phyloP scores from a whole-genome alignment of 2,888 invertebrate genomes.

The Charanyca ferruginea region DNA sequence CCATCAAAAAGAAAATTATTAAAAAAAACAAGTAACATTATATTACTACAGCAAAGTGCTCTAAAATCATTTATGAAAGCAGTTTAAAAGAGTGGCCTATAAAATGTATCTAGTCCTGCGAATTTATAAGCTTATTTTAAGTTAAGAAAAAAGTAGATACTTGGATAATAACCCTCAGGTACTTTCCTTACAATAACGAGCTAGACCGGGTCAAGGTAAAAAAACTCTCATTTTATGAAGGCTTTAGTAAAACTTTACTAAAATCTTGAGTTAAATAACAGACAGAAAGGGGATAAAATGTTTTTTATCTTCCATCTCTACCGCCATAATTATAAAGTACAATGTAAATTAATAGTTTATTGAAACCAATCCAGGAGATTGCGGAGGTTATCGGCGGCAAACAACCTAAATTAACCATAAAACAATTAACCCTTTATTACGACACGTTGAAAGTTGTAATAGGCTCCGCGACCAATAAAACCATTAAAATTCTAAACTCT shows the following conservation, averaged over 20 bases:
- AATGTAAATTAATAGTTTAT: slow-evolving; percentile 21
- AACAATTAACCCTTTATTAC: slow-evolving; percentile 70
- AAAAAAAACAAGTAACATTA: neutral
- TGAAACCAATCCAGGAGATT: slow-evolving; percentile 22
- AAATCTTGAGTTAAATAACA: slow-evolving; percentile 18
- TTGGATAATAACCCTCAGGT: slow-evolving; percentile 15
- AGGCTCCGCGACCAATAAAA: slow-evolving; percentile 69
- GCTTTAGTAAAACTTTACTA: slow-evolving; percentile 23
- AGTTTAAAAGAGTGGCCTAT: slow-evolving; percentile 11
- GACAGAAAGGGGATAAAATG: neutral
- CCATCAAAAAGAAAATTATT: neutral
- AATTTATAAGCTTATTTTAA: slow-evolving; percentile 32
- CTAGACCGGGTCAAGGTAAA: slow-evolving; percentile 29
- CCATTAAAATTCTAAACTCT: slow-evolving; percentile 71
- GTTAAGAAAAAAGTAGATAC: slow-evolving; percentile 26
- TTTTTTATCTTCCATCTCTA: neutral
- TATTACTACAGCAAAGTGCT: neutral
- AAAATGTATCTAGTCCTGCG: slow-evolving; percentile 8
- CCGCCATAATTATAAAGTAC: neutral
- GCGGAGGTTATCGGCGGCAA: slow-evolving; percentile 37
- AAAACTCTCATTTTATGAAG: slow-evolving; percentile 35
- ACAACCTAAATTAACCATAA: slow-evolving; percentile 65
- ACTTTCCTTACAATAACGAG: slow-evolving; percentile 15
- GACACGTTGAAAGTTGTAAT: slow-evolving; percentile 65
- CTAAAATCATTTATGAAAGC: slow-evolving; percentile 4